Conservation (phyloP, 2,888 invertebrate genomes). For the Hypsopygia costalis region DNA sequence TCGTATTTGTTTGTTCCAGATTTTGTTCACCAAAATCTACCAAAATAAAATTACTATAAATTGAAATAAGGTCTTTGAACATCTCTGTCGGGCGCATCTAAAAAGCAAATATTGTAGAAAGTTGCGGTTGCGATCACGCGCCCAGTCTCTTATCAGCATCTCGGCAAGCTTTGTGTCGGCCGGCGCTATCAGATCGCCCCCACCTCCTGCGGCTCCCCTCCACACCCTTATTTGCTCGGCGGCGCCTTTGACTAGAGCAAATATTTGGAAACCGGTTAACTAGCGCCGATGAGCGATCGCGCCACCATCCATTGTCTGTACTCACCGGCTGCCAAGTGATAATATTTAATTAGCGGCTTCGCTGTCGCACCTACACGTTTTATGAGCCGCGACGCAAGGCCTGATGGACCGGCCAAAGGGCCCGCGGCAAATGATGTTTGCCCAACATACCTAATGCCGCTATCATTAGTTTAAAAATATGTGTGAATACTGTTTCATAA, state of each 20-base stretch:
- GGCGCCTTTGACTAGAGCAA: conserved; percentile 72
- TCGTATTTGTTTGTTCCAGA: too few species aligned
- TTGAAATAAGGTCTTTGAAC: conserved; percentile 18
- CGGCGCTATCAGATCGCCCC: conserved; percentile 62
- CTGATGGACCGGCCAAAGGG: conserved; percentile 51
- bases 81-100: conserved; percentile 24
- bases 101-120: conserved; percentile 43
- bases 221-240: conserved; percentile 58
- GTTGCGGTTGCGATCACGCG: conserved; percentile 47
- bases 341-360: conserved; percentile 76
- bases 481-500: conserved; percentile 31
- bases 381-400: conserved; percentile 38
- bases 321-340: conserved; percentile 62
- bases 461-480: conserved; percentile 58
- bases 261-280: conserved; percentile 74
- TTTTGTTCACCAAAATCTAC: conserved; percentile 15
- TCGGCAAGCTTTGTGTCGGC: conserved; percentile 53
- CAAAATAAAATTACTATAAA: too few species aligned
- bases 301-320: conserved; percentile 67
- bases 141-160: conserved; percentile 58
- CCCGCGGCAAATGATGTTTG: conserved; percentile 61
- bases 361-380: conserved; percentile 67
- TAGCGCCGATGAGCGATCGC: conserved; percentile 67
- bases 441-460: conserved; percentile 49
- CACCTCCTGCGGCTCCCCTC: conserved; percentile 33